Base-by-base conservation (phyloP, 2,113 vertebrate species). In the Noturus placidus region DNA sequence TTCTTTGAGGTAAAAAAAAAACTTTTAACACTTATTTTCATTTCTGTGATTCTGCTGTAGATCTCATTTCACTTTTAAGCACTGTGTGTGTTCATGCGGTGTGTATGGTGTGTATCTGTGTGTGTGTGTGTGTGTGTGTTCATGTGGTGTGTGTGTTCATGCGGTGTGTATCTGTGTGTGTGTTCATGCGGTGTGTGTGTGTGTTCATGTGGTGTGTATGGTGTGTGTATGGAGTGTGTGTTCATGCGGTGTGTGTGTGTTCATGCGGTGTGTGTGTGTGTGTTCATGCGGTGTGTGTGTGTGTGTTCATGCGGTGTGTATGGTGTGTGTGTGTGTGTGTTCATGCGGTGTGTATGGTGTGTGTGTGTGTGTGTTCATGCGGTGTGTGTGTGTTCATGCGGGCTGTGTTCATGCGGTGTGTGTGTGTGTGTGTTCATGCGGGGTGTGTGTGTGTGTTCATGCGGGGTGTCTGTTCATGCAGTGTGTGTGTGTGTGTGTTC, bases 1-100 rank as follows among this genome's bases (percentile, higher is more conserved):
- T 91, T 92, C 46, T 92, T 92, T 74, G 52, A 91, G 91, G 91
- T 92, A 92, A 92, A 89, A 80, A 92, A 89, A 80, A 78, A 15
- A 7, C 7, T 46, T 56, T 30, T 54, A 6, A 9, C 1, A 77
- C 25, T n/a, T 52, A n/a, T 7, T 78, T 27, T 52, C 0, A 35
- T 20, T 35, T 2, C 46, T 50, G 46, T 42, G 67, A 67, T 38
- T 72, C 20, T 74, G 35, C 19, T 38, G 17, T 9, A 74, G 70
- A 4, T 38, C 35, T 22, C 20, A 1, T 42, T 74, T 25, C 17
- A 35, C 10, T 2, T 17, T 70, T 35, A 67, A 30, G 4, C 5
- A 2, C 9, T 50, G 38, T 38, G 35, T 74, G 42, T 77, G 3
- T 52, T 46, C 52, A 6, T 30, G 27, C 54, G 20, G 25, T 77